These are phyloP conservation scores for Syngnathus typhle DNA, from an alignment of 2,113 vertebrate species.

Conservation along the genomic window DNA sequence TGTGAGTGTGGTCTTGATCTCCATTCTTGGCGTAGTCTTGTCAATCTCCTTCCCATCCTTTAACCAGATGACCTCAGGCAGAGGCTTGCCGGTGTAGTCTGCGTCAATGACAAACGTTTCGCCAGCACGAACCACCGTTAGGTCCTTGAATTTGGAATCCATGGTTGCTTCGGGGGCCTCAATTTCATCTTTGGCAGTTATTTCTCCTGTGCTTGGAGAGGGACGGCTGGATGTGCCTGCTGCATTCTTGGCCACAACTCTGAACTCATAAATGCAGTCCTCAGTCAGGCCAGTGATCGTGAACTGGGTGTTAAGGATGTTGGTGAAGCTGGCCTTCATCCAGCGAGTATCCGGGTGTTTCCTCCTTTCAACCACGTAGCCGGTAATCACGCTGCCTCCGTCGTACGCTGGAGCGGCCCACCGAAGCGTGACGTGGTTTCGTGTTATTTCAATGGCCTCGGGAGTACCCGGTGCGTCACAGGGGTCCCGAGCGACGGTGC, in stretches of 20 bases:
- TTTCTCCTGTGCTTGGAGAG: conserved; percentile 88
- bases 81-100: conserved; percentile 89
- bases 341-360: conserved; percentile 91
- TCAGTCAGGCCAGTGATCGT: conserved; percentile 85
- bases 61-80: conserved; percentile 86
- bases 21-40: conserved; percentile 83
- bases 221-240: conserved; percentile 85
- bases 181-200: conserved; percentile 96
- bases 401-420: conserved; percentile 94
- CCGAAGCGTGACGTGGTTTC: conserved; percentile 83
- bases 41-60: conserved; percentile 96
- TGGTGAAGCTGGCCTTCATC: conserved; percentile 98
- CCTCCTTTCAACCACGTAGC: conserved; percentile 89
- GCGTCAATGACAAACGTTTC: conserved; percentile 91
- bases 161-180: conserved; percentile 85
- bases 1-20: conserved; percentile 88
- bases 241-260: conserved; percentile 92
- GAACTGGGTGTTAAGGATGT: conserved; percentile 88
- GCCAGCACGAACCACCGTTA: conserved; percentile 83
- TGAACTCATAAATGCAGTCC: conserved; percentile 88
- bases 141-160: conserved; percentile 92
- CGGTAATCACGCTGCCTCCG: conserved; percentile 91
- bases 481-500: conserved; percentile 88
- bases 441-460: conserved; percentile 90
- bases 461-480: conserved; percentile 91